These are phyloP conservation scores for Crocuta crocuta DNA, from an alignment of 2,113 vertebrate species.

Conservation along the genomic window DNA sequence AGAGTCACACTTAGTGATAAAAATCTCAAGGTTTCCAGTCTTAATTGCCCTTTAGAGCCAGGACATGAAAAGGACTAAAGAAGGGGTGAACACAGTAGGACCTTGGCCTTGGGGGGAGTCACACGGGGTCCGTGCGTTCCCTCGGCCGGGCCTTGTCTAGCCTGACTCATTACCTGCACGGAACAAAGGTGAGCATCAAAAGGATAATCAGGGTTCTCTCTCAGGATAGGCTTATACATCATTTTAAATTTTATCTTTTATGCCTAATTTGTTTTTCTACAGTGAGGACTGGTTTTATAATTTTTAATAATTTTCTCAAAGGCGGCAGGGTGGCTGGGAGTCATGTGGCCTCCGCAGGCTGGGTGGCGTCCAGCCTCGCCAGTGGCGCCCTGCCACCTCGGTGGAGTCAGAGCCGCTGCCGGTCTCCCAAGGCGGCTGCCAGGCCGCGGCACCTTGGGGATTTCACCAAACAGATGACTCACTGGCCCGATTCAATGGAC, in stretches of 20 bases:
- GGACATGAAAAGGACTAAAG: background rate
- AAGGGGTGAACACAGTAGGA: background rate
- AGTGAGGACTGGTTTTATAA: background rate
- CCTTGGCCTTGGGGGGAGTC: background rate
- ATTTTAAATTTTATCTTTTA: background rate
- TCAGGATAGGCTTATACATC: background rate
- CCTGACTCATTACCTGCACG: background rate
- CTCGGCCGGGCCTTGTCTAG: background rate
- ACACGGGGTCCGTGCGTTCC: background rate
- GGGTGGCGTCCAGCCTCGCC: background rate
- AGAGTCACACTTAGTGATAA: background rate
- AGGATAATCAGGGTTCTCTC: background rate
- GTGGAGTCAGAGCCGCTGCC: accelerated
- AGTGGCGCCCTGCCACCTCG: accelerated
- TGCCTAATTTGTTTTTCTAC: background rate
- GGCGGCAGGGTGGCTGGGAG: background rate
- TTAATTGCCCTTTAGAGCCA: background rate
- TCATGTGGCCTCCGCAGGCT: background rate
- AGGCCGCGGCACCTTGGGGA: background rate
- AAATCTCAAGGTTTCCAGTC: background rate
- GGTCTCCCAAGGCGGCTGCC: background rate
- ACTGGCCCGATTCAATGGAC: conserved; percentile 19
- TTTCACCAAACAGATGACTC: conserved; percentile 25
- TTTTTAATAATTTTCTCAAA: background rate
- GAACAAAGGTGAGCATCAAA: background rate